Percentiles rank a stretch among this genome's conserved stretches.
Conservation (phyloP, 2,113 vertebrate species). For the Rhizomys pruinosus region DNA sequence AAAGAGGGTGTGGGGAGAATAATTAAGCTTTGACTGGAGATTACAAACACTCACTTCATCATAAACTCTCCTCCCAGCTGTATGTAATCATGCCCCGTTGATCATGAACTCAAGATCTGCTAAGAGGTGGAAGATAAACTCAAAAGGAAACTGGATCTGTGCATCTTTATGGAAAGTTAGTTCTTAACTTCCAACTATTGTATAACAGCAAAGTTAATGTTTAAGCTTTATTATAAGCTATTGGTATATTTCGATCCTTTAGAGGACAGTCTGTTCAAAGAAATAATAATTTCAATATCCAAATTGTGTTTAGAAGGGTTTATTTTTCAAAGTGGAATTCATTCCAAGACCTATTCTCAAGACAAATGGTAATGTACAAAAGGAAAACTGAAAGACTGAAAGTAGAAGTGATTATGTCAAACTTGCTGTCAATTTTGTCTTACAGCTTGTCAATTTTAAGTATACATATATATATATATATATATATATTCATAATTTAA, state of each 20-base stretch:
- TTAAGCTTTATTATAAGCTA: neutral
- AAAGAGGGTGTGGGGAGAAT: neutral
- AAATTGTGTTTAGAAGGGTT: neutral
- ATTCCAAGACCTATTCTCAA: neutral
- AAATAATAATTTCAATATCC: neutral
- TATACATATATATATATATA: neutral
- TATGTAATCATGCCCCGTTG: neutral
- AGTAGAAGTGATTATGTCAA: neutral
- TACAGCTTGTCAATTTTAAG: neutral
- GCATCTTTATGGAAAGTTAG: neutral
- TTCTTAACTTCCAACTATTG: neutral
- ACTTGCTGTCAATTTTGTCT: neutral
- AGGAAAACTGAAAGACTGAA: neutral
- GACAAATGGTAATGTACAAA: neutral
- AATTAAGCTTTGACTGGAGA: neutral
- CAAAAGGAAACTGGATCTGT: too few relatives aligned
- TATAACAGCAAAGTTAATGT: neutral
- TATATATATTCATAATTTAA: neutral
- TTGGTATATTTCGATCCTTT: slow-evolving; percentile 16
- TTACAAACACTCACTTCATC: neutral
- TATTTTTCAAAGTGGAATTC: neutral
- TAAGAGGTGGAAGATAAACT: neutral
- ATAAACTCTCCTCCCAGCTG: too few relatives aligned
- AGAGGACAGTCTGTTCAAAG: neutral
- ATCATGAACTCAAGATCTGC: neutral